Percentiles rank a stretch among this genome's conserved stretches.
Evolutionary conservation across 1,140 invertebrate genomes (phyloP).

Genomic region (Whitmania pigra): DNA sequence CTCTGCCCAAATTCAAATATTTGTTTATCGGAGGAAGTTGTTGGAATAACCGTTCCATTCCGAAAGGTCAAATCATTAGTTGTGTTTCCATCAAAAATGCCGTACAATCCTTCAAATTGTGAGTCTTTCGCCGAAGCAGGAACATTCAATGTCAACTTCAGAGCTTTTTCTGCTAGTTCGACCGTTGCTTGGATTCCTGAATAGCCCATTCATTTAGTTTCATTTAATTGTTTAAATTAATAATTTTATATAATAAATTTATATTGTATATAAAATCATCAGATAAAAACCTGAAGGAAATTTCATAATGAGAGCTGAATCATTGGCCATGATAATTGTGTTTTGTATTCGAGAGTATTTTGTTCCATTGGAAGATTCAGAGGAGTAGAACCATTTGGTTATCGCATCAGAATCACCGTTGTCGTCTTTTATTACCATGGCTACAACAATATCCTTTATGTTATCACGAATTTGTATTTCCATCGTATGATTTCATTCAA

Average conservation of each 20-base stretch:
- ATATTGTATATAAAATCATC: background rate
- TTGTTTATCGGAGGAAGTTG: background rate
- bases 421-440: background rate
- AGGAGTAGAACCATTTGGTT: background rate
- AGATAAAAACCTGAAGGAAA: background rate
- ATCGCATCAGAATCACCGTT: background rate
- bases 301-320: background rate
- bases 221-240: background rate
- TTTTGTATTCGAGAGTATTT: background rate
- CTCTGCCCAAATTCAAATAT: slow-evolving; percentile 4
- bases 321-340: background rate
- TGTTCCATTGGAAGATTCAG: background rate
- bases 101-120: background rate
- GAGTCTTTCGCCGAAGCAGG: background rate
- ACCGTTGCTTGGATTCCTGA: background rate
- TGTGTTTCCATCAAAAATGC: slow-evolving; percentile 3
- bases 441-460: background rate
- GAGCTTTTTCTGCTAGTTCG: background rate
- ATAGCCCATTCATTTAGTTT: too few relatives aligned
- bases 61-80: background rate
- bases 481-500: too few relatives aligned
- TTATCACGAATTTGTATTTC: too few relatives aligned
- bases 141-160: background rate
- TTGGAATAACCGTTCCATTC: background rate
- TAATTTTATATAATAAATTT: slow-evolving; percentile 9